Conservation (phyloP, 2,888 invertebrate genomes). For the Petrolisthes cinctipes region DNA sequence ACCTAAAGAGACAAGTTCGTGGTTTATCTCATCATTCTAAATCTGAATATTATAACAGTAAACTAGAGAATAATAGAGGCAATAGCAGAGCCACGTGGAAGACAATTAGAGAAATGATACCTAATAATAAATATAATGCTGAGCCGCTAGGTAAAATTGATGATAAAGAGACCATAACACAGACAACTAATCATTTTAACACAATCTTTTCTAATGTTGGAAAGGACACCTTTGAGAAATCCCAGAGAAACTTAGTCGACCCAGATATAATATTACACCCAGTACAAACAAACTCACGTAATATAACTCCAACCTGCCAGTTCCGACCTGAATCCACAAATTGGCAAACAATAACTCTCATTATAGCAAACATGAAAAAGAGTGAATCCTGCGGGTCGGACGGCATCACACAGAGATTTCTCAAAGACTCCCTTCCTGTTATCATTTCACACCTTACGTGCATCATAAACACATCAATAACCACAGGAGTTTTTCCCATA, state of each 20-base stretch:
- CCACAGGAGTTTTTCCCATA: no score
- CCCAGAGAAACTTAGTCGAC: not conserved
- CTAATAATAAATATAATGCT: no score
- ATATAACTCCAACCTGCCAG: not conserved
- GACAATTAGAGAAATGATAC: not conserved
- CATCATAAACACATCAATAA: no score
- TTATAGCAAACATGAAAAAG: no score
- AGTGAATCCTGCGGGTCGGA: no score
- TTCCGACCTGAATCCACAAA: no score
- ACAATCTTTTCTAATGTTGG: not conserved
- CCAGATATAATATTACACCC: not conserved
- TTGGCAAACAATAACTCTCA: no score
- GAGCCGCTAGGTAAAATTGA: no score
- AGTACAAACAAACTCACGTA: not conserved
- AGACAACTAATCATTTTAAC: not conserved
- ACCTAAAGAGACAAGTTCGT: not conserved
- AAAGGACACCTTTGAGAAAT: not conserved
- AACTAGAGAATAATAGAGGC: not conserved
- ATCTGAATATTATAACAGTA: not conserved
- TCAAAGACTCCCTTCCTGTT: no score
- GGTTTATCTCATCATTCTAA: not conserved
- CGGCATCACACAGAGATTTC: no score
- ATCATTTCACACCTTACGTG: no score
- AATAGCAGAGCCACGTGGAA: not conserved
- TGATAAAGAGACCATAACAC: not conserved